Evolutionary conservation across 2,888 invertebrate species (phyloP).

Genomic region (Drosophila buzzatii): DNA sequence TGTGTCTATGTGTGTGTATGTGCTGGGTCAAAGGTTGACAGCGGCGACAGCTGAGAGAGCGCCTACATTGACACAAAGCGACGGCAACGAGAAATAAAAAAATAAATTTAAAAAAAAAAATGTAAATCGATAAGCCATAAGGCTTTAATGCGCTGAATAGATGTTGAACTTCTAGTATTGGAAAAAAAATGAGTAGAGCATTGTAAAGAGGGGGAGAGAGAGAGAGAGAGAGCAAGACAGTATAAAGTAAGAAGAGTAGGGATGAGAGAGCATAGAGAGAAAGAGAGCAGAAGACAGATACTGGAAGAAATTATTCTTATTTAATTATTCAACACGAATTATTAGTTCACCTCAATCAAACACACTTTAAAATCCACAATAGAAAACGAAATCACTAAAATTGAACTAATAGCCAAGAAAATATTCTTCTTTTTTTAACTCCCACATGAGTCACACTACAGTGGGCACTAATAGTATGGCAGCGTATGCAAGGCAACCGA

Average conservation of each 20-base stretch:
- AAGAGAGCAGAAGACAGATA: neutral
- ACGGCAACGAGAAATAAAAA: neutral
- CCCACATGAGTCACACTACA: constrained; percentile 1
- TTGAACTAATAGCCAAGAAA: neutral
- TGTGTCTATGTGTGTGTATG: neutral
- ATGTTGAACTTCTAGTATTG: neutral
- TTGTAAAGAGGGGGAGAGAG: neutral
- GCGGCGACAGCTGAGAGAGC: neutral
- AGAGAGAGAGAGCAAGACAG: no score
- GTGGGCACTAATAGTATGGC: constrained; percentile 9
- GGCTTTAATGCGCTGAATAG: neutral
- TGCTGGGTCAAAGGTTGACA: constrained; percentile 24
- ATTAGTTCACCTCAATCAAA: neutral
- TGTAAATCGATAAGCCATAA: neutral
- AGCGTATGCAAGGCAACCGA: neutral
- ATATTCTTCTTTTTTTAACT: neutral
- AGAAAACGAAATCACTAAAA: neutral
- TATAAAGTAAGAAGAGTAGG: no score
- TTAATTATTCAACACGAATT: no score
- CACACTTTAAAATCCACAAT: neutral
- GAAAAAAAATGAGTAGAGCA: neutral
- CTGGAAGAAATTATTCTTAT: no score
- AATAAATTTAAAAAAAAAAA: neutral
- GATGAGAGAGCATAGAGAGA: neutral
- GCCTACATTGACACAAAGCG: neutral